Percentiles rank a stretch among this genome's conserved stretches.
phyloP scores from a whole-genome alignment of 2,888 invertebrate species.

The Lypha dubia region DNA sequence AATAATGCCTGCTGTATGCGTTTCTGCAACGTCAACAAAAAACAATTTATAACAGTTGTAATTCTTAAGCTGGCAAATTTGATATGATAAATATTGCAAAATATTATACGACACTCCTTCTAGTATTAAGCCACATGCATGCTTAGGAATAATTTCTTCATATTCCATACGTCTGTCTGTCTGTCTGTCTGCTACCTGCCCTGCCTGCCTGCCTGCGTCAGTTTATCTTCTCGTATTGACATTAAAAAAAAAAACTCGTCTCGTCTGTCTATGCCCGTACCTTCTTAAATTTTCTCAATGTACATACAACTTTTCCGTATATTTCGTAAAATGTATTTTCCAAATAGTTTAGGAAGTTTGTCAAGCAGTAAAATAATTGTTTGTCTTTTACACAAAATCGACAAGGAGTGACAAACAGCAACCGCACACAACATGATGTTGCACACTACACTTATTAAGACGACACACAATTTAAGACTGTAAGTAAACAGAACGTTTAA shows the following conservation, averaged over 20 bases:
- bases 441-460: slow-evolving; percentile 3
- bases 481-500: slow-evolving; percentile 41
- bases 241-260: slow-evolving; percentile 23
- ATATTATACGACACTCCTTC: slow-evolving; percentile 51
- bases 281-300: slow-evolving; percentile 2
- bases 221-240: slow-evolving; percentile 32
- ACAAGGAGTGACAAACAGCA: slow-evolving; percentile 46
- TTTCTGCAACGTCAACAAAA: slow-evolving; percentile 18
- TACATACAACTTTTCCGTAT: neutral
- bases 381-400: slow-evolving; percentile 60
- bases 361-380: slow-evolving; percentile 72
- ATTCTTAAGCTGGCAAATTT: slow-evolving; percentile 10
- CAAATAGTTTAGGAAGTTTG: slow-evolving; percentile 71
- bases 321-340: neutral
- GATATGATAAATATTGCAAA: slow-evolving; percentile 33
- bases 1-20: slow-evolving; percentile 47
- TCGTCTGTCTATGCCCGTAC: slow-evolving; percentile 19
- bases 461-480: neutral
- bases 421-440: slow-evolving; percentile 20
- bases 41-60: slow-evolving; percentile 25
- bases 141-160: slow-evolving; percentile 36
- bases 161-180: slow-evolving; percentile 1
- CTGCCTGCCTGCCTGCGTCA: neutral
- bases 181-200: slow-evolving; percentile 6
- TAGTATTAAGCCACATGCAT: slow-evolving; percentile 68